Percentiles rank a stretch among this genome's conserved stretches.
phyloP scores from a whole-genome alignment of 37 sponge, comb jelly and placozoan genomes.

The Beroe ovata region DNA sequence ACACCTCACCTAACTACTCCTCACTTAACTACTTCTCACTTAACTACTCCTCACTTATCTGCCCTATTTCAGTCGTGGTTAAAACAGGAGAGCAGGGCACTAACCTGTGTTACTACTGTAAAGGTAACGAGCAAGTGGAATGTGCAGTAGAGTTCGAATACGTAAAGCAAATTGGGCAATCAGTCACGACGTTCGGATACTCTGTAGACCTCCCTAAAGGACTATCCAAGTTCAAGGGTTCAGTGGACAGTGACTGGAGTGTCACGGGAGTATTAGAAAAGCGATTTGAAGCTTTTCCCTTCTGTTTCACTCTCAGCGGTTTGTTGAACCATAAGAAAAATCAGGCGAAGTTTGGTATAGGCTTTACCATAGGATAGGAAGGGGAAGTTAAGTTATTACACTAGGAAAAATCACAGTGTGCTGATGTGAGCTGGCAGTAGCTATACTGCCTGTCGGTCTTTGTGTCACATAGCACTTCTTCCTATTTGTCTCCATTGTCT shows the following conservation, averaged over 20 bases:
- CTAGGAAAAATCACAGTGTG: background rate
- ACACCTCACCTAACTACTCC: too few relatives aligned
- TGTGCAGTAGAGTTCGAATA: conserved; percentile 65
- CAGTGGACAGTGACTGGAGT: conserved; percentile 77
- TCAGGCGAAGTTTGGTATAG: conserved; percentile 84
- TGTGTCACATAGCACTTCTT: too few relatives aligned
- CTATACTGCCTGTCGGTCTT: too few relatives aligned
- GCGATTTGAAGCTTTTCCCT: conserved; percentile 87
- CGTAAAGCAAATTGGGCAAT: conserved; percentile 52
- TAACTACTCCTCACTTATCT: too few relatives aligned
- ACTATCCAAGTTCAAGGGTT: conserved; percentile 75
- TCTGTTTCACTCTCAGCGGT: conserved; percentile 75
- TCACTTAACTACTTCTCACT: too few relatives aligned
- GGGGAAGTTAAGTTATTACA: conserved; percentile 22
- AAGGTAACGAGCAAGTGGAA: conserved; percentile 65
- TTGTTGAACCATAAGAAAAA: conserved; percentile 85
- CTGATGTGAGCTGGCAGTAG: too few relatives aligned
- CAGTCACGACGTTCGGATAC: conserved; percentile 75
- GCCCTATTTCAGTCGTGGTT: conserved; percentile 34
- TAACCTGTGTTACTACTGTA: conserved; percentile 47
- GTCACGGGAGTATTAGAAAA: conserved; percentile 82
- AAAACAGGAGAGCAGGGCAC: conserved; percentile 53
- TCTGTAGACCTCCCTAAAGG: conserved; percentile 73
- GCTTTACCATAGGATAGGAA: conserved; percentile 76
- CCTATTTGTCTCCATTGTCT: too few relatives aligned